phyloP scores from a whole-genome alignment of 2,888 invertebrate genomes.

The Colostygia pectinataria region DNA sequence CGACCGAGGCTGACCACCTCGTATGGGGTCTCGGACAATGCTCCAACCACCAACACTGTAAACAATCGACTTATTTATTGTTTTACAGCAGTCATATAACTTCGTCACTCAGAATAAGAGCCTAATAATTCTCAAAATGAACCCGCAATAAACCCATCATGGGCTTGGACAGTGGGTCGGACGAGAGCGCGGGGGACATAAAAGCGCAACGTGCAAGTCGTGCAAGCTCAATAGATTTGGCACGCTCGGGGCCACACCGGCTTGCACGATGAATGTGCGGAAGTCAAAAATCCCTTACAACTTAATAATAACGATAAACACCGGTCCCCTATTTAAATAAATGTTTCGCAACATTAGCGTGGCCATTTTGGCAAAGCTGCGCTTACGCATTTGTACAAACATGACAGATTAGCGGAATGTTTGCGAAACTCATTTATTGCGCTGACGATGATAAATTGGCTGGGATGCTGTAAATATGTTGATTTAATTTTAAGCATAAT shows the following conservation, averaged over 20 bases:
- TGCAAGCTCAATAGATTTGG: conserved; percentile 59
- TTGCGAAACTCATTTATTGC: conserved; percentile 68
- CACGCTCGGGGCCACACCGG: conserved; percentile 59
- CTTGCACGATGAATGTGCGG: conserved; percentile 72
- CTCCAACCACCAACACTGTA: conserved; percentile 62
- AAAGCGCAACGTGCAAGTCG: conserved; percentile 51
- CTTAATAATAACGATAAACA: conserved; percentile 78
- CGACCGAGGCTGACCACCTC: conserved; percentile 57
- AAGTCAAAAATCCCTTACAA: conserved; percentile 75
- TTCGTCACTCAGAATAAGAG: conserved; percentile 62
- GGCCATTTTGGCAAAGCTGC: conserved; percentile 69
- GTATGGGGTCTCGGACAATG: conserved; percentile 65
- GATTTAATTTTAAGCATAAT: conserved; percentile 35
- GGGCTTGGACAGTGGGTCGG: conserved; percentile 51
- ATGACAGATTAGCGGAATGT: conserved; percentile 61
- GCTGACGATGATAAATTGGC: conserved; percentile 64
- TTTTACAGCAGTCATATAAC: conserved; percentile 78
- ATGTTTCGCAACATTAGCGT: conserved; percentile 74
- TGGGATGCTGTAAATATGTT: conserved; percentile 40
- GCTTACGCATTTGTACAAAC: conserved; percentile 59
- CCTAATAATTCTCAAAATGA: conserved; percentile 67
- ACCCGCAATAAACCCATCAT: conserved; percentile 78
- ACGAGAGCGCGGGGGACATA: conserved; percentile 34
- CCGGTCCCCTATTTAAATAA: conserved; percentile 70
- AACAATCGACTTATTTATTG: conserved; percentile 77